These are phyloP conservation scores for Tautogolabrus adspersus DNA, from an alignment of 2,113 vertebrate species.

Conservation along the genomic window DNA sequence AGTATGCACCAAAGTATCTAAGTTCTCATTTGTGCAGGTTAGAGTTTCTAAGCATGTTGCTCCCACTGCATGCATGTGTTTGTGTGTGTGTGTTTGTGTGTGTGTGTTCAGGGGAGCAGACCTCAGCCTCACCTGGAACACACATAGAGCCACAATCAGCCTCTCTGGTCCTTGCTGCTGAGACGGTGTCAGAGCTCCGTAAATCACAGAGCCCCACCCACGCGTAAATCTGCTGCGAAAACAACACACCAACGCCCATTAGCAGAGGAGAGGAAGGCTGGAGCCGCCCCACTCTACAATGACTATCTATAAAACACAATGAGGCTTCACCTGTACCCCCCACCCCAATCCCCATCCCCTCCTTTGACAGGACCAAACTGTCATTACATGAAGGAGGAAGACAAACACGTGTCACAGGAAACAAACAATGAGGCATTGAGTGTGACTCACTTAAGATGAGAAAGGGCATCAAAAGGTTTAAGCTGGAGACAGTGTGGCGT, in stretches of 20 bases:
- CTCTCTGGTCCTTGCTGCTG: slow-evolving; percentile 72
- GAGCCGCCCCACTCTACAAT: slow-evolving; percentile 77
- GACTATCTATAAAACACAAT: slow-evolving; percentile 83
- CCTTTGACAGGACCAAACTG: slow-evolving; percentile 50
- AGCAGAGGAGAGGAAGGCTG: slow-evolving; percentile 78
- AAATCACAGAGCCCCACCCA: slow-evolving; percentile 80
- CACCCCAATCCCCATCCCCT: background rate
- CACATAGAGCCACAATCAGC: slow-evolving; percentile 77
- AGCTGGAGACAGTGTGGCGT: slow-evolving; percentile 65
- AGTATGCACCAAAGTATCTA: slow-evolving; percentile 2
- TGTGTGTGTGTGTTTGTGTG: slow-evolving; percentile 11
- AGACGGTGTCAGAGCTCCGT: slow-evolving; percentile 76
- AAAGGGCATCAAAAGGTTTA: slow-evolving; percentile 65
- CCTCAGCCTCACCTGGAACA: slow-evolving; percentile 91
- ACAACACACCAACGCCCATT: slow-evolving; percentile 82
- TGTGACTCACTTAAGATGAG: slow-evolving; percentile 59
- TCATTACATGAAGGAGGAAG: slow-evolving; percentile 56
- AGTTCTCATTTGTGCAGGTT: background rate
- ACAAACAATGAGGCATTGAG: slow-evolving; percentile 58
- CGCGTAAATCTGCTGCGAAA: slow-evolving; percentile 75
- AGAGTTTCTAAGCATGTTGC: background rate
- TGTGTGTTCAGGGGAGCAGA: slow-evolving; percentile 84
- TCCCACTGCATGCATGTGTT: background rate
- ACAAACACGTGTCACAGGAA: slow-evolving; percentile 75
- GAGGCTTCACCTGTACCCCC: slow-evolving; percentile 74